Base-by-base conservation (phyloP, 30 jellyfish, hydroid and myxozoan genomes). In the Aurelia sp. region DNA sequence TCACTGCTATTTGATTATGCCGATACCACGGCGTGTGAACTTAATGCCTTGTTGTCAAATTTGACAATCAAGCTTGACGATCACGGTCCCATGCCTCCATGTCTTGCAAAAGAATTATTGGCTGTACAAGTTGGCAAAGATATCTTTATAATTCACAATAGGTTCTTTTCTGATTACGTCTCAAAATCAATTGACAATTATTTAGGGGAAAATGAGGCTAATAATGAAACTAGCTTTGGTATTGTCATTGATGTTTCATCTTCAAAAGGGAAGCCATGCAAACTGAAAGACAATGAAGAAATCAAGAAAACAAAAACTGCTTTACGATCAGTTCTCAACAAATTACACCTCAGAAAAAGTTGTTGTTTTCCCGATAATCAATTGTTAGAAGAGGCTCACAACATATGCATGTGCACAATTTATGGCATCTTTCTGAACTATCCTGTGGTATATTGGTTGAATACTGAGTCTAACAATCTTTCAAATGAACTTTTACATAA, bases 401-500 rank as follows among this genome's bases (percentile, higher is more conserved):
- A 61, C 20, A 17, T 13, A 0, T 61, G 75, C 16, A 22, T 66
- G 73, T 53, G 66, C 63, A 19, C 87, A 24, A 76, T 76, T 27
- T 76, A 58, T 60, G 87, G 87, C 27, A 59, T 59, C 21, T 22
- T 76, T 53, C 66, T 76, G 22, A 76, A 76, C 50, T 76, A 76
- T 21, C 87, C 87, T 6, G 40, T 58, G 50, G 87, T 59, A 24
- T 76, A 76, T 76, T 76, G 87, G 87, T 60, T 76, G 13, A 76
- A 60, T 18, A 55, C 87, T 31, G 77, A 76, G 41, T 20, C 40
- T 13, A 58, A 64, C 11, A 76, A 76, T 33, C 53, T 76, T 7
- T 18, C 67, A 30, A 75, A 75, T 15, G 77, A 11, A 10, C 15
- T 20, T 15, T 20, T 76, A 3, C 16, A 57, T 59, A 59, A 57